Evolutionary conservation across 2,113 vertebrate genomes (phyloP), one percentile per base, ranked within the genome.

Genomic region (Heterotis niloticus): DNA sequence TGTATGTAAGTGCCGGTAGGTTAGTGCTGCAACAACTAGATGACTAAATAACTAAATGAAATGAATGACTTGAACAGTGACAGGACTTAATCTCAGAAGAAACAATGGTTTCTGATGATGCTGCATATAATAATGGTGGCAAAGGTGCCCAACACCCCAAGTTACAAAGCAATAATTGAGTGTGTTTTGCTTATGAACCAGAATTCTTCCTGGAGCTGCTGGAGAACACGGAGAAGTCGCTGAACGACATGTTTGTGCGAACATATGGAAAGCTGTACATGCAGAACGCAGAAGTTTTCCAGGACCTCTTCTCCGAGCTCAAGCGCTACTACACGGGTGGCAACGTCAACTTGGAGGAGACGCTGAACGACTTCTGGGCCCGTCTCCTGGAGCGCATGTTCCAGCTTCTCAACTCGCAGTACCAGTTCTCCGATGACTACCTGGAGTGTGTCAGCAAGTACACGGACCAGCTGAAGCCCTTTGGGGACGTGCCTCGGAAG

Each of bases 401-500:
- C 82, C 93, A 94, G 87, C 91, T 96, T 5, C 93, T 96, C 74
- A 96, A 96, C 83, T 94, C 94, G 0, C 94, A 96, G 86, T 95
- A 94, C 60, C 84, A 94, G 72, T 93, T 95, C 88, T 91, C 85
- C 0, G 91, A 94, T 67, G 92, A 93, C 88, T 96, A 96, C 85
- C 78, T 96, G 84, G 94, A 96, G 57, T 96, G 92, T 57, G 94
- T 98, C 59, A 97, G 95, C 90, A 99, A 99, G 85, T 96, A 98
- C 86, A 96, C 93, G 4, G 96, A 99, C 88, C 94, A 97, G 88
- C 95, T 99, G 83, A 97, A 98, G 82, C 96, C 97, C 0, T 99
- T 99, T 75, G 97, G 97, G 84, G 96, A 99, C 0, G 95, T 97
- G 79, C 97, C 96, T 81, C 94, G 93, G 84, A 98, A 98, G 84